A percentile compares a stretch with the other conserved stretches of the same genome.
Evolutionary conservation across 2,888 invertebrate species (phyloP).

Genomic region (Tiliacea aurago): DNA sequence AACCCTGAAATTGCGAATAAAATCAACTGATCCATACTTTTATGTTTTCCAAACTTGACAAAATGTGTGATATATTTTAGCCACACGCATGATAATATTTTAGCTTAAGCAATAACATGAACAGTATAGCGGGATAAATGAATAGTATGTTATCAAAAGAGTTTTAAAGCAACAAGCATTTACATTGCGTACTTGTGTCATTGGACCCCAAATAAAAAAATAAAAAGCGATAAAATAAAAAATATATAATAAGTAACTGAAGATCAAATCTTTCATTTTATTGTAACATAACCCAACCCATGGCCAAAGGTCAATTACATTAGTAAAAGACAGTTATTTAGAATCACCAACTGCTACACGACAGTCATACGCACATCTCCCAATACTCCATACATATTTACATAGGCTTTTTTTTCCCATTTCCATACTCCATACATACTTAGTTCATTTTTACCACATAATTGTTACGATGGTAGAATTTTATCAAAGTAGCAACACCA

Average conservation of each 20-base stretch:
- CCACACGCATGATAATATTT: neutral
- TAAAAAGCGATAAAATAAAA: neutral
- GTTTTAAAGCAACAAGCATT: neutral
- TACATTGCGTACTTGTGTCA: too few species aligned
- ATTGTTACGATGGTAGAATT: conserved; percentile 59
- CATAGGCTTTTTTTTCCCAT: too few species aligned
- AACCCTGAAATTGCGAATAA: neutral
- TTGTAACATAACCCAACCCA: neutral
- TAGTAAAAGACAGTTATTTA: neutral
- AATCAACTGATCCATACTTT: neutral
- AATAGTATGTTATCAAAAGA: neutral
- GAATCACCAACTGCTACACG: too few species aligned
- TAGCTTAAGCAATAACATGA: neutral
- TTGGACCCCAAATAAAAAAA: neutral
- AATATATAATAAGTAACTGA: neutral
- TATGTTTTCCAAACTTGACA: too few species aligned
- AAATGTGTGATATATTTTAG: neutral
- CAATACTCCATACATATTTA: neutral
- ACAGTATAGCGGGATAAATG: neutral
- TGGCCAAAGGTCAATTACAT: neutral
- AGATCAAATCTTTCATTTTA: neutral
- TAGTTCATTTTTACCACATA: neutral
- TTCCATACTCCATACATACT: too few species aligned
- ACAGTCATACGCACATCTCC: neutral
- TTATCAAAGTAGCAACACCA: conserved; percentile 70